phyloP scores from a whole-genome alignment of 2,113 vertebrate genomes.

The Leucosticte australis region DNA sequence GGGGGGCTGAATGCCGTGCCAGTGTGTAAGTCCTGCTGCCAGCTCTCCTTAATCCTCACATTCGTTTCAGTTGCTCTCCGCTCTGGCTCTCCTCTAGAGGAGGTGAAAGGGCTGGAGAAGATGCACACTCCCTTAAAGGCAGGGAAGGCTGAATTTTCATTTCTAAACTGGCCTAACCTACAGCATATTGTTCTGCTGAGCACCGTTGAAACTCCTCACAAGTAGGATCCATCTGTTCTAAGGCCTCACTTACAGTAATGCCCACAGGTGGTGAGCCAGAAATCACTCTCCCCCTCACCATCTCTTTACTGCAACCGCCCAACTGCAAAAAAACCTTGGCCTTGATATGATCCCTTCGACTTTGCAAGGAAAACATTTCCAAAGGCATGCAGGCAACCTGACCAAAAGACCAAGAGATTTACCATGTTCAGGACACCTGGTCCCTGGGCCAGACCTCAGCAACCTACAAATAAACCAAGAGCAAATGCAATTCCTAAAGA shows the following conservation, averaged over 20 bases:
- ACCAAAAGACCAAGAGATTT: neutral
- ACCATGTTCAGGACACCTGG: neutral
- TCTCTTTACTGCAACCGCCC: neutral
- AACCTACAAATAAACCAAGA: neutral
- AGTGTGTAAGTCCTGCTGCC: neutral
- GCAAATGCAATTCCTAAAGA: neutral
- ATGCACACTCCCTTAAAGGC: neutral
- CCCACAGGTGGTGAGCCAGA: neutral
- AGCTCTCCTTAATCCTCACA: neutral
- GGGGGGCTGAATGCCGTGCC: neutral
- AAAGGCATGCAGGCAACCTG: constrained; percentile 8
- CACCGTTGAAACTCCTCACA: neutral
- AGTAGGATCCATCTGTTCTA: neutral
- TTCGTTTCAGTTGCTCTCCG: neutral
- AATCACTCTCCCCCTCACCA: neutral
- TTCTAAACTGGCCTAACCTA: neutral
- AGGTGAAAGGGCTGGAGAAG: neutral
- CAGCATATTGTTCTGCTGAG: neutral
- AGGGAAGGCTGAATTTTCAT: neutral
- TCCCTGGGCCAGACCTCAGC: neutral
- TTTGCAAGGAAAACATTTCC: constrained; percentile 32
- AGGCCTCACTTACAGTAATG: neutral
- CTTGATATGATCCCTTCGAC: neutral
- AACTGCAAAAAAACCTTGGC: neutral
- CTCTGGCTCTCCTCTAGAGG: neutral